Evolutionary conservation across 2,113 vertebrate genomes (phyloP), one percentile per base, ranked within the genome.

Genomic region (Leiothrix lutea): DNA sequence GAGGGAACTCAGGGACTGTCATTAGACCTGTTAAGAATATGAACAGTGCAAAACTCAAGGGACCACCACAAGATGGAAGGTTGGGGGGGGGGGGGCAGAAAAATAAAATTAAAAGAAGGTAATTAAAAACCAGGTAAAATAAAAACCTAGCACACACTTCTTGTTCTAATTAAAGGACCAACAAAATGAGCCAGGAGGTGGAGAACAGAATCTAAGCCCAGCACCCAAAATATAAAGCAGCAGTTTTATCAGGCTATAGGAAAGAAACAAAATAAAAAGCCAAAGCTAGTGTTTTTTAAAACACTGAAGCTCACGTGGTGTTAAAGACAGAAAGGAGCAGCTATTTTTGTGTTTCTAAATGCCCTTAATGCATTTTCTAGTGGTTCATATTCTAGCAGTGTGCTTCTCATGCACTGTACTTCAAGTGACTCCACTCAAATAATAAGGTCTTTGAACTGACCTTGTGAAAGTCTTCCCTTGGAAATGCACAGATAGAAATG

Each of bases 401-500:
- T 26, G 58, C 44, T 95, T 91, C 88, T 57, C 0, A 1, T 86
- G 45, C 62, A 31, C 53, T 94, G 84, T 79, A 45, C 80, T 97
- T 95, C 78, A 95, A 91, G 86, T 87, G 69, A 93, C 74, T 92
- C 80, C 86, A 95, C 86, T 91, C 94, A 94, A 91, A 85, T 91
- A 96, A 93, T 85, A 95, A 88, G 83, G 70, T 82, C 86, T 95
- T 93, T 81, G 58, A 96, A 89, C 48, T 67, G 90, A 96, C 94
- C 94, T 95, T 93, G 93, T 75, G 78, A 88, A 95, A 95, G 72
- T 91, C 90, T 93, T 91, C 66, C 65, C 38, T 92, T 78, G 79
- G 79, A 96, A 96, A 96, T 36, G 67, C 78, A 96, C 51, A 88
- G 86, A 86, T 73, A 96, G 81, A 94, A 95, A 97, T 94, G 80